These are phyloP conservation scores for Balanococcus diminutus DNA, from an alignment of 2,888 invertebrate species.

Conservation along the genomic window DNA sequence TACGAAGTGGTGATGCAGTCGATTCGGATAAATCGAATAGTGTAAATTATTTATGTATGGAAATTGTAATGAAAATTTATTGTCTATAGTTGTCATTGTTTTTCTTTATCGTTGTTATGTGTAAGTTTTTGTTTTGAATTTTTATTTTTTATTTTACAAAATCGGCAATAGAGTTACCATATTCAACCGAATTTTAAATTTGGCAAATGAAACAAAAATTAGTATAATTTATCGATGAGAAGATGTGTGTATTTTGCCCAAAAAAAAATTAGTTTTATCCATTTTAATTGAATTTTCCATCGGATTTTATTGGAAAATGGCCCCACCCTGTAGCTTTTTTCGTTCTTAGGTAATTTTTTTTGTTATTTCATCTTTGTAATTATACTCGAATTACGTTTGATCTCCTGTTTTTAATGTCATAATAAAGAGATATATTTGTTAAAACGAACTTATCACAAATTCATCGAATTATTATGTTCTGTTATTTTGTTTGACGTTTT, in stretches of 20 bases:
- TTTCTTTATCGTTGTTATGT: neutral
- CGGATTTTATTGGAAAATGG: neutral
- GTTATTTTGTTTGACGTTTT: neutral
- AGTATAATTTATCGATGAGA: neutral
- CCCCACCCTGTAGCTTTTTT: neutral
- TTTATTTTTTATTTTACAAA: slow-evolving; percentile 1
- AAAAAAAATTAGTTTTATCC: neutral
- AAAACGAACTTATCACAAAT: neutral
- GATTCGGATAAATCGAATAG: neutral
- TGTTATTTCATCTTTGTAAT: neutral
- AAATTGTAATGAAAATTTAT: neutral
- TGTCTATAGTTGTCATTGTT: neutral
- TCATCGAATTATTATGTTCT: neutral
- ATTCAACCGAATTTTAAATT: neutral
- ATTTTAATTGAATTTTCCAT: neutral
- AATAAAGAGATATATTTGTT: neutral
- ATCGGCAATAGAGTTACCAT: slow-evolving; percentile 34
- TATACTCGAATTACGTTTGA: neutral
- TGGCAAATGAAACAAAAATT: slow-evolving; percentile 11
- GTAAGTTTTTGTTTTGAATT: neutral
- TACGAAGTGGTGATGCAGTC: neutral
- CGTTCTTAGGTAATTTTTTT: neutral
- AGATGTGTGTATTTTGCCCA: neutral
- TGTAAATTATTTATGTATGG: neutral
- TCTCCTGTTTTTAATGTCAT: neutral